phyloP scores from a whole-genome alignment of 2,888 invertebrate species.

The Phengaris arion region DNA sequence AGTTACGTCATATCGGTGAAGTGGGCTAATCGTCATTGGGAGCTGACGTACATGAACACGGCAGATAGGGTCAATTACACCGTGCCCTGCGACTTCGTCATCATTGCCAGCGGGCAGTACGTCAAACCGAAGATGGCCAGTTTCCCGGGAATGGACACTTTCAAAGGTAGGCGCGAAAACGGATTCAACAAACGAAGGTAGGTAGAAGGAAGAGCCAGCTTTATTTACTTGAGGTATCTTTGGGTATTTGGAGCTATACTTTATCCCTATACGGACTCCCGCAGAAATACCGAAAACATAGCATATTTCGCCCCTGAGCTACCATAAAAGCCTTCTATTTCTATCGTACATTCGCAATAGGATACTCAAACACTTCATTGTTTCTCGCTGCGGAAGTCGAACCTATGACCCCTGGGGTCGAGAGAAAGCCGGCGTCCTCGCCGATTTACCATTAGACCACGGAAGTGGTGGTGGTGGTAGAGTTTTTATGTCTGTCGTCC shows the following conservation, averaged over 20 bases:
- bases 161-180: slow-evolving; percentile 53
- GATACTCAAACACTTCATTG: not conserved
- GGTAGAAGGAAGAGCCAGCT: too few species aligned
- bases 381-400: not conserved
- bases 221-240: too few species aligned
- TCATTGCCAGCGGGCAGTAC: slow-evolving; percentile 84
- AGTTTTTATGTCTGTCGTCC: not conserved
- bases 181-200: too few species aligned
- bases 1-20: slow-evolving; percentile 69
- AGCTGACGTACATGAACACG: slow-evolving; percentile 67
- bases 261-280: too few species aligned
- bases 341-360: too few species aligned
- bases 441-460: not conserved
- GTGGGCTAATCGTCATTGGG: slow-evolving; percentile 67
- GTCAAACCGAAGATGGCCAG: slow-evolving; percentile 55
- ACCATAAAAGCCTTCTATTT: too few species aligned
- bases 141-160: slow-evolving; percentile 54
- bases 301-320: too few species aligned
- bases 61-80: slow-evolving; percentile 59
- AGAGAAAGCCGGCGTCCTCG: not conserved
- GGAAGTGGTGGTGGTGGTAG: not conserved
- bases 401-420: not conserved
- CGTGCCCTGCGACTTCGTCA: slow-evolving; percentile 80
- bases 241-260: too few species aligned
- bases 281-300: too few species aligned